Percentiles rank a stretch among this genome's conserved stretches.
Evolutionary conservation across 2,797 vertebrate species (phyloP).

Genomic region (Liparis tanakae): DNA sequence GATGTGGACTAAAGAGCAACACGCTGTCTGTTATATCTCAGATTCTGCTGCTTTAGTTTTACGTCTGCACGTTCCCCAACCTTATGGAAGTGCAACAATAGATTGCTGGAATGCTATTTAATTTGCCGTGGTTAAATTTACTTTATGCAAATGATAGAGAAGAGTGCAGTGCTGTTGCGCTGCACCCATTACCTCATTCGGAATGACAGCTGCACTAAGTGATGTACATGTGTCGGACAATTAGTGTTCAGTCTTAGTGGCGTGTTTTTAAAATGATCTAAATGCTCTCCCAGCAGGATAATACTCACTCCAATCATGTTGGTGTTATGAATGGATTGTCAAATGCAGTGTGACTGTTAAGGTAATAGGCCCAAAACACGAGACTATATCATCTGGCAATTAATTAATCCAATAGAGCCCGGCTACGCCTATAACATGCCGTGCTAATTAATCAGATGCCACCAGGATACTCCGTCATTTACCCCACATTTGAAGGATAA

Average conservation of each 20-base stretch:
- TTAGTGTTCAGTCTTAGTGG: constrained; percentile 42
- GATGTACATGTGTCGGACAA: constrained; percentile 38
- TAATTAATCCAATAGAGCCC: constrained; percentile 70
- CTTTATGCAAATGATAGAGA: constrained; percentile 30
- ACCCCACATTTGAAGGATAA: constrained; percentile 71
- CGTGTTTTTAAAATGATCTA: constrained; percentile 58
- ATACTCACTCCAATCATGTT: constrained; percentile 58
- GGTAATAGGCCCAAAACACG: constrained; percentile 48
- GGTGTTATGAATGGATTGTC: constrained; percentile 60
- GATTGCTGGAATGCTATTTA: neutral
- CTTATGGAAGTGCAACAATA: neutral
- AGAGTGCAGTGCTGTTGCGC: neutral
- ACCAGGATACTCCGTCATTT: constrained; percentile 66
- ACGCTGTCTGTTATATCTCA: neutral
- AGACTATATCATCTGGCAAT: constrained; percentile 68
- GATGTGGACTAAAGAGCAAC: too few relatives aligned
- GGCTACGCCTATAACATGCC: constrained; percentile 60
- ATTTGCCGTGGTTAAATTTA: neutral
- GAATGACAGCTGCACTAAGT: constrained; percentile 39
- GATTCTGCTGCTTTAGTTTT: neutral
- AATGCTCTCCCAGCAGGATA: constrained; percentile 14
- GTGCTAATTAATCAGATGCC: constrained; percentile 73
- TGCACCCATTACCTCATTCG: constrained; percentile 18
- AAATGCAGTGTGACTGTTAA: constrained; percentile 64
- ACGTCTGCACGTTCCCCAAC: neutral